Evolutionary conservation across 64 coral and sea anemone species (phyloP), one percentile per base, ranked within the genome.

Genomic region (Cladopsammia gracilis): DNA sequence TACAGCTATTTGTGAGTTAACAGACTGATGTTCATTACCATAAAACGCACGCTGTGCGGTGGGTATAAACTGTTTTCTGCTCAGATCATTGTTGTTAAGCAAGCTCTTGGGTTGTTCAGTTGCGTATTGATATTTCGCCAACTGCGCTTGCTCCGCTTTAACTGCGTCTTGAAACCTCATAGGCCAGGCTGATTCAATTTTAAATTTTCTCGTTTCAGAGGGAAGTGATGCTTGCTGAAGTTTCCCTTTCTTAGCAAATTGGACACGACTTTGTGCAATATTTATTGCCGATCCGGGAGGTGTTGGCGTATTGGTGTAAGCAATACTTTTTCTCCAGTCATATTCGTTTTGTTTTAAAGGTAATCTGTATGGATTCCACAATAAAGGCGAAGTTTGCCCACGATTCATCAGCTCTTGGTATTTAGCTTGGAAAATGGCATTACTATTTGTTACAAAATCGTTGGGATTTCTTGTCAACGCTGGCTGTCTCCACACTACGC

Each of bases 41-140:
- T 83, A 83, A 50, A 66, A 23, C 6, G 60, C 18, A 50, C 60
- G 61, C 61, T 66, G 80, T 19, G 43, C 8, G 16, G 24, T 7
- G 3, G 78, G 58, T 62, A 82, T 83, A 83, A 67, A 48, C 61
- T 83, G 9, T n/a, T 83, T 83, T 25, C 62, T 68, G 10, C 43
- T 50, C 7, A 66, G 18, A 49, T 44, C 80, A 3, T 47, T 23
- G 20, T 7, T 58, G n/a, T 60, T 82, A 3, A 62, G 16, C 14
- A 48, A 18, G 16, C 44, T 11, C 45, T 83, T 44, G 4, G 2
- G 26, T 10, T 47, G 79, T 64, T 3, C 16, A 46, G 25, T 16
- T 47, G 4, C 59, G 26, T 62, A 23, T 49, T 22, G 34, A 64
- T 44, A 47, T 42, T 64, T 82, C 34, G 14, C 43, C 58, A 25